Evolutionary conservation across 2,888 invertebrate species (phyloP).

Genomic region (Microctonus hyperodae): DNA sequence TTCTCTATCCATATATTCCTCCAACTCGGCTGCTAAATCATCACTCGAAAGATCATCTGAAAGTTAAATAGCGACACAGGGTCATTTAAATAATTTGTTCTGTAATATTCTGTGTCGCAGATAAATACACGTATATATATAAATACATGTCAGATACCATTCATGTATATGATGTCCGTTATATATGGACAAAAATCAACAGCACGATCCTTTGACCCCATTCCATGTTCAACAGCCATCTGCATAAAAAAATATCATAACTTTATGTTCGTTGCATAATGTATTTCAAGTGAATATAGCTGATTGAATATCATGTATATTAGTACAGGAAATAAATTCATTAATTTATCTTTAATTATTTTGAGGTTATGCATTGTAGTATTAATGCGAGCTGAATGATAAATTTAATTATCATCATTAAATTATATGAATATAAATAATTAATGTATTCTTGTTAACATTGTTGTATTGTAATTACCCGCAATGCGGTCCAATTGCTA

Average conservation of each 20-base stretch:
- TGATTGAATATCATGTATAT: too few species aligned
- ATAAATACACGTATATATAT: not conserved
- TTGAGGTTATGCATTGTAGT: not conserved
- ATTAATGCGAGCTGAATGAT: not conserved
- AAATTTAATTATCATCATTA: too few species aligned
- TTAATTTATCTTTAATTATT: not conserved
- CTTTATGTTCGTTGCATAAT: too few species aligned
- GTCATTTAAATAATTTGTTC: not conserved
- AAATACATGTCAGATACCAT: slow-evolving; percentile 45
- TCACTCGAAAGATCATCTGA: slow-evolving; percentile 46
- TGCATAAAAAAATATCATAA: slow-evolving; percentile 23
- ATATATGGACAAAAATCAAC: slow-evolving; percentile 50
- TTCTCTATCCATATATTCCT: slow-evolving; percentile 53
- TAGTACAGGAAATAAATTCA: too few species aligned
- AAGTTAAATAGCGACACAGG: slow-evolving; percentile 4
- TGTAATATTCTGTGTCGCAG: not conserved
- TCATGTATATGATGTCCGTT: slow-evolving; percentile 51
- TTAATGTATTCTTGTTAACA: too few species aligned
- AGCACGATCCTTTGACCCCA: slow-evolving; percentile 52
- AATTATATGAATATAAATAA: too few species aligned
- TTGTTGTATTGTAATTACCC: slow-evolving; percentile 42
- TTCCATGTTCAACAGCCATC: slow-evolving; percentile 57
- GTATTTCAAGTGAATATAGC: too few species aligned
- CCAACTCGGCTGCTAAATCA: slow-evolving; percentile 53
- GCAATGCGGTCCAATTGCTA: slow-evolving; percentile 59